These are phyloP conservation scores for Drosophila grimshawi DNA, from an alignment of 1,140 invertebrate species.

Conservation along the genomic window DNA sequence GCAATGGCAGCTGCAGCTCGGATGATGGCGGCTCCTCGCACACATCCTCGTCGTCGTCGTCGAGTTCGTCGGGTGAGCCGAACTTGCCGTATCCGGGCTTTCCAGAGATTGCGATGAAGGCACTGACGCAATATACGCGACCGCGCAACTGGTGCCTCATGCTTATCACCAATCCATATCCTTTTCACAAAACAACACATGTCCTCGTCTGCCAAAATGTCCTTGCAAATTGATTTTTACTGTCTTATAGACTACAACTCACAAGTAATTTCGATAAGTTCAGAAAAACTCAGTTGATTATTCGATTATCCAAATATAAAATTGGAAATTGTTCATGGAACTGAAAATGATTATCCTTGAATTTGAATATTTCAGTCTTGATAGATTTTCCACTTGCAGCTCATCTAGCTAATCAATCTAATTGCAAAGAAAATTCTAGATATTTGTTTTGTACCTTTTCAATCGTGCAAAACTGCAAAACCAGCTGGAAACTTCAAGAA, in stretches of 20 bases:
- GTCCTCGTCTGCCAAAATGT: constrained; percentile 37
- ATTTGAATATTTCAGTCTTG: no score
- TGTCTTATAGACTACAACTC: background rate
- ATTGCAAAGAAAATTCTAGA: no score
- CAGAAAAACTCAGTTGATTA: no score
- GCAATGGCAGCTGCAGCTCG: constrained; percentile 85
- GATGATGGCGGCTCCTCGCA: constrained; percentile 86
- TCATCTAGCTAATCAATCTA: no score
- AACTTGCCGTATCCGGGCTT: constrained; percentile 95
- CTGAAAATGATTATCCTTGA: no score
- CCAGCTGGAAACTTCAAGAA: no score
- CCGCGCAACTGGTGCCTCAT: constrained; percentile 96
- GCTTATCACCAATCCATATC: constrained; percentile 99
- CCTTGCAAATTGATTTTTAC: constrained; percentile 54
- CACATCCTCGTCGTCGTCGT: constrained; percentile 84
- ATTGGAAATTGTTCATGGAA: no score
- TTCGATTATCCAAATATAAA: no score
- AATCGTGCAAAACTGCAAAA: no score
- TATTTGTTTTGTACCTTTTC: no score
- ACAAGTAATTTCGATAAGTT: background rate
- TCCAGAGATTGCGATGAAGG: constrained; percentile 91
- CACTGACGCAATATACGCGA: constrained; percentile 93
- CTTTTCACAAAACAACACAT: constrained; percentile 88
- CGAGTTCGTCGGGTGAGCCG: constrained; percentile 86
- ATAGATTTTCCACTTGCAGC: no score